Evolutionary conservation across 2,113 vertebrate genomes (phyloP).

Genomic region (Chaetodon trifascialis): DNA sequence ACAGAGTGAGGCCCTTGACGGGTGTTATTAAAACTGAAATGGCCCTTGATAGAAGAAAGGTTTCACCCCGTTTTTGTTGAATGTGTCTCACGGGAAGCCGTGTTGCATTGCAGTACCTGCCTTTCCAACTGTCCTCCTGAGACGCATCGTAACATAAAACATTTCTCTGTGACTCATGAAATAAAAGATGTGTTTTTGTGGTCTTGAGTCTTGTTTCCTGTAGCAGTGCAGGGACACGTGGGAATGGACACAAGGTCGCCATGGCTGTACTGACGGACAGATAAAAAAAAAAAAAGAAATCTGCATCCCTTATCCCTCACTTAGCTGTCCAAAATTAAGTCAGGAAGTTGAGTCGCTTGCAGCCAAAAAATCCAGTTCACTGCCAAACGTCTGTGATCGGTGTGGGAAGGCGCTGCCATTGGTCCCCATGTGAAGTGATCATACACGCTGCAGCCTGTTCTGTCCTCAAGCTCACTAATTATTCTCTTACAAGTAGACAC

Average conservation of each 20-base stretch:
- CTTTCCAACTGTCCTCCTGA: not conserved
- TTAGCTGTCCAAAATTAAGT: slow-evolving; percentile 3
- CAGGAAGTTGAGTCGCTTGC: slow-evolving; percentile 6
- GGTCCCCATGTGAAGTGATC: slow-evolving; percentile 3
- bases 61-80: not conserved
- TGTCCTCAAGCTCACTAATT: not conserved
- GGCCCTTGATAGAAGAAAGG: too few relatives aligned
- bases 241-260: slow-evolving; percentile 17
- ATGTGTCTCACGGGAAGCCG: too few relatives aligned
- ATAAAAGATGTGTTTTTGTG: not conserved
- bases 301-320: slow-evolving; percentile 1
- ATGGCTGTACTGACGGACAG: not conserved
- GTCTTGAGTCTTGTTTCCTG: not conserved
- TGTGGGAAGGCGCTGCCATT: not conserved
- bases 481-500: too few relatives aligned
- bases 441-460: not conserved
- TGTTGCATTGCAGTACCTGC: not conserved
- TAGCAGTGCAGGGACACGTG: not conserved
- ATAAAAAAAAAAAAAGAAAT: accelerated
- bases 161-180: slow-evolving; percentile 4
- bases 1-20: too few relatives aligned
- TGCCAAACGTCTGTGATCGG: not conserved
- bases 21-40: too few relatives aligned
- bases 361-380: slow-evolving; percentile 3
- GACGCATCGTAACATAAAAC: not conserved